Percentiles rank a stretch among this genome's conserved stretches.
These are phyloP conservation scores for Cotesia congregata DNA, from an alignment of 2,888 invertebrate species.

Conservation along the genomic window DNA sequence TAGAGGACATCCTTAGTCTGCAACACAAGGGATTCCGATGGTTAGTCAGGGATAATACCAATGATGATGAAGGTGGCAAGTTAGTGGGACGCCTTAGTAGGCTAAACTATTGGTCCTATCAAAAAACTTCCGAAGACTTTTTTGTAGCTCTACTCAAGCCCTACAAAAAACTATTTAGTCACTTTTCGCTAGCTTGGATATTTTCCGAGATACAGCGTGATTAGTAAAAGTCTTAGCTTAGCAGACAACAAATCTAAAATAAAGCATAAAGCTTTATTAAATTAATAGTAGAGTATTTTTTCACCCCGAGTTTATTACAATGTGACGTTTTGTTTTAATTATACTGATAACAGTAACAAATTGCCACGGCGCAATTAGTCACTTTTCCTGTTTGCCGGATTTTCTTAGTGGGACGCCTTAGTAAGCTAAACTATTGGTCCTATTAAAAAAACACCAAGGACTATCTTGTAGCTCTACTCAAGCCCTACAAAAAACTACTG, in stretches of 20 bases:
- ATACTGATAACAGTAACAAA: neutral
- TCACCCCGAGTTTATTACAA: neutral
- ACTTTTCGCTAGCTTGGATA: neutral
- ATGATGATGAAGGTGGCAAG: neutral
- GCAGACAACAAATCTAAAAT: too few relatives aligned
- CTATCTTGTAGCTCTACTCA: neutral
- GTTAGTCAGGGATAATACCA: neutral
- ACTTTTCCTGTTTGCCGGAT: too few relatives aligned
- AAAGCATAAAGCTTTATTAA: too few relatives aligned
- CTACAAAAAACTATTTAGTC: neutral
- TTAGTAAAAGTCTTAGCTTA: too few relatives aligned
- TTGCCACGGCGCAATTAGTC: too few relatives aligned
- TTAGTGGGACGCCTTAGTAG: neutral
- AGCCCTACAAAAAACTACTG: too few relatives aligned
- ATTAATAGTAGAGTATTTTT: too few relatives aligned
- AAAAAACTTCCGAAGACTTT: neutral
- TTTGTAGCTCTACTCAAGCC: neutral
- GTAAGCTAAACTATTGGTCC: neutral
- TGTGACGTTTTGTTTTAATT: neutral
- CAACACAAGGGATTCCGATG: slow-evolving; percentile 69
- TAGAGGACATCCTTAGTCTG: slow-evolving; percentile 94
- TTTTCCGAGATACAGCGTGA: neutral
- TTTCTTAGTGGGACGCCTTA: neutral
- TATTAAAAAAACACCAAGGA: neutral
- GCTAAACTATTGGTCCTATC: neutral